Evolutionary conservation across 2,113 vertebrate genomes (phyloP), one percentile per base, ranked within the genome.

Genomic region (Dicrurus megarhynchus): DNA sequence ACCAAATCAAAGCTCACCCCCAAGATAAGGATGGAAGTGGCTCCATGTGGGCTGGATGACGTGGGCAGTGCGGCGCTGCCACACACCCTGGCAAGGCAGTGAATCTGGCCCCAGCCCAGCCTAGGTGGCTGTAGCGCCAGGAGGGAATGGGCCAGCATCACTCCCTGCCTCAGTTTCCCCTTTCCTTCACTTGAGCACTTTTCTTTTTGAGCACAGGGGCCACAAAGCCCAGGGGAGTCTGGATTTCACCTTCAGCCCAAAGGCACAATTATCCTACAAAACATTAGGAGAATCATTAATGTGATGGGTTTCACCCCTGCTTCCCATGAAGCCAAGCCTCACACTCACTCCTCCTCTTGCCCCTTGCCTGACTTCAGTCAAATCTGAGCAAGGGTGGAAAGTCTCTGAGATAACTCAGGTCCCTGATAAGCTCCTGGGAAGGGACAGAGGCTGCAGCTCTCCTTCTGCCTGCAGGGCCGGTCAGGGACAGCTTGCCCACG

Each of bases 331-430:
- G 47, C 65, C 33, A 60, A 94, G 37, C 17, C 55, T 90, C 65
- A 39, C 2, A 1, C 63, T 86, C n/a, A 13, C 83, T 80, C 83
- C 82, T 90, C 82, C 86, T 90, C 90, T 84, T 37, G 9, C 71
- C 83, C 50, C 86, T 90, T 50, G 82, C 70, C 82, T 92, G 91
- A 84, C 84, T 95, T 94, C 73, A 89, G 79, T 42, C 82, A 71
- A 84, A 94, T 90, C 67, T 88, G 55, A 90, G 68, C 83, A 50
- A 68, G 86, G 96, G 68, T 95, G 83, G 76, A 88, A 95, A 96
- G 86, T 55, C 47, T 88, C 60, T 0, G 13, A 93, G 95, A 89
- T 89, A 90, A 75, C 80, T 74, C 64, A 27, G 59, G 68, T 70
- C 47, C 47, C 76, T 84, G 92, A 90, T 86, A 92, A 93, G 86